These are phyloP conservation scores for Syndactyla subalaris DNA, from an alignment of 2,797 vertebrate genomes.

Conservation along the genomic window DNA sequence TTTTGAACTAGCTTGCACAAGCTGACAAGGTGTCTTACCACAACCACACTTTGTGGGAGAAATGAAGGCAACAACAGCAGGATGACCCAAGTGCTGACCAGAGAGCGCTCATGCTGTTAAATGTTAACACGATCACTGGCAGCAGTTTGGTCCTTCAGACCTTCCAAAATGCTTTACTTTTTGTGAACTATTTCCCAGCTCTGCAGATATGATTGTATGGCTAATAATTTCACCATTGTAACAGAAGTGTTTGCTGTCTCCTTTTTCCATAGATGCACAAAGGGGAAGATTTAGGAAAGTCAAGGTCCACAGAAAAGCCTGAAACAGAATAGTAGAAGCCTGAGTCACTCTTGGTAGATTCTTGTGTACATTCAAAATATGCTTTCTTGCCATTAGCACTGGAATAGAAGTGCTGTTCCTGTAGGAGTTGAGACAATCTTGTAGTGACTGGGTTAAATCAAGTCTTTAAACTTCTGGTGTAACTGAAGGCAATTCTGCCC, in stretches of 20 bases:
- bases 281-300: neutral
- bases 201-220: neutral
- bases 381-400: neutral
- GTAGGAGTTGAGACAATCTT: neutral
- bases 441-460: neutral
- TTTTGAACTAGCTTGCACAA: neutral
- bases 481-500: neutral
- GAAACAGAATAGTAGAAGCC: neutral
- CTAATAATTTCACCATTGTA: neutral
- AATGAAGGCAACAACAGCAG: neutral
- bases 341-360: neutral
- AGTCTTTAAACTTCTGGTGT: neutral
- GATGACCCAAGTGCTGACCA: neutral
- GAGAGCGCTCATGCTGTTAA: neutral
- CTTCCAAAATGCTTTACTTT: neutral
- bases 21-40: neutral
- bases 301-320: neutral
- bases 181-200: neutral
- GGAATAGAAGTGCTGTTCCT: rapidly evolving
- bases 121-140: neutral
- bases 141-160: neutral
- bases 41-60: neutral
- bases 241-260: neutral
- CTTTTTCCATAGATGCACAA: neutral
- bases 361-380: neutral